Percentiles rank a stretch among this genome's conserved stretches.
phyloP scores from a whole-genome alignment of 2,113 vertebrate genomes.

The Globicephala melas region DNA sequence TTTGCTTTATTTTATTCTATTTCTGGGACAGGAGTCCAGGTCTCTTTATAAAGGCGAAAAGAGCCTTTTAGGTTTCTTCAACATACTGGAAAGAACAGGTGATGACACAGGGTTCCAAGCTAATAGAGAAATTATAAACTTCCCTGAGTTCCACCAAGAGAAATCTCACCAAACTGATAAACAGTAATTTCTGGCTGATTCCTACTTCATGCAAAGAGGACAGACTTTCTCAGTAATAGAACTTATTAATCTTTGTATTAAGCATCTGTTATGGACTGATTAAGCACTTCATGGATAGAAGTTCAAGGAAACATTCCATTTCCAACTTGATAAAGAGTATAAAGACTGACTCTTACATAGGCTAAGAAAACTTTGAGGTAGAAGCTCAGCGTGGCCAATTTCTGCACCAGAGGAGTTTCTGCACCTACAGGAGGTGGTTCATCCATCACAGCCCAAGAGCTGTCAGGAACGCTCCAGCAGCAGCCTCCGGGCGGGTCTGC shows the following conservation, averaged over 20 bases:
- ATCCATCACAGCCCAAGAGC: not conserved
- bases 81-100: not conserved
- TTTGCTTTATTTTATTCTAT: slow-evolving; percentile 1
- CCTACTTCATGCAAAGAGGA: not conserved
- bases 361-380: not conserved
- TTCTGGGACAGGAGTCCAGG: not conserved
- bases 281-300: not conserved
- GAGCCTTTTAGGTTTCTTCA: not conserved
- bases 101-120: not conserved
- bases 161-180: not conserved
- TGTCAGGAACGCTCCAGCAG: not conserved
- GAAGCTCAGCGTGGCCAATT: not conserved
- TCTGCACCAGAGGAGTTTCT: not conserved
- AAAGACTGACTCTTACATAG: not conserved
- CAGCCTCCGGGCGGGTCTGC: not conserved
- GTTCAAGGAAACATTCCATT: not conserved
- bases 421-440: not conserved
- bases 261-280: not conserved
- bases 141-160: not conserved
- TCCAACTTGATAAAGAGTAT: not conserved
- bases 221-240: not conserved
- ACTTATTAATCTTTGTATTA: not conserved
- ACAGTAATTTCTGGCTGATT: not conserved
- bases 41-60: not conserved
- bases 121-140: not conserved